Base-by-base conservation (phyloP, 2,797 vertebrate genomes). In the Ceyx erithaca region DNA sequence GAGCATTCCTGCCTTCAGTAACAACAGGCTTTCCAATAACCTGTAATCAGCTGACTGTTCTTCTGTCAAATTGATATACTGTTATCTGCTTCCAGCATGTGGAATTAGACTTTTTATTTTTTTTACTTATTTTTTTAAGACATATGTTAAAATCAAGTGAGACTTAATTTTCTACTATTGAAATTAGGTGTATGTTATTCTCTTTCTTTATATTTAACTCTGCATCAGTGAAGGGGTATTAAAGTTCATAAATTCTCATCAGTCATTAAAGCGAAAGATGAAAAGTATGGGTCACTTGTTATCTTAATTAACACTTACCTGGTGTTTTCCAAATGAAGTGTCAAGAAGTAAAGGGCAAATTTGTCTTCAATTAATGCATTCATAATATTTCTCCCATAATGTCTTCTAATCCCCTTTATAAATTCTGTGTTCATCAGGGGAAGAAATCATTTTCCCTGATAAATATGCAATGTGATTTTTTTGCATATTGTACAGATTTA, bases 251-350 rank as follows among this genome's bases (percentile, higher is more conserved):
- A 91, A 91, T 94, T 92, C 73, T 92, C 72, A 93, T 90, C 86
- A 94, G 64, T 95, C 86, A 90, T 93, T 94, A 93, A 93, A 94
- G 87, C 58, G 80, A 90, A 87, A 89, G 71, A 89, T 87, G 61
- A 90, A 91, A 95, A 89, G 62, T 90, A 95, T 89, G 93, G 89
- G 90, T 95, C 94, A 94, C 81, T 95, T 95, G 81, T 93, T 92
- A 92, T 91, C 90, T 89, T 95, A 95, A 95, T 96, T 95, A 95
- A 94, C 62, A 89, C 54, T 48, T 95, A 85, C 72, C 80, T 89
- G 79, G 58, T 85, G 89, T 91, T 95, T 95, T 95, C 87, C 69
- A 93, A 95, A 95, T 95, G 86, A 95, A 94, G 58, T 78, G 81
- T 82, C 92, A 93, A 92, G 84, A 89, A 93, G 33, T 93, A 95